Base-by-base conservation (phyloP, 2,888 invertebrate species). In the Icerya purchasi region DNA sequence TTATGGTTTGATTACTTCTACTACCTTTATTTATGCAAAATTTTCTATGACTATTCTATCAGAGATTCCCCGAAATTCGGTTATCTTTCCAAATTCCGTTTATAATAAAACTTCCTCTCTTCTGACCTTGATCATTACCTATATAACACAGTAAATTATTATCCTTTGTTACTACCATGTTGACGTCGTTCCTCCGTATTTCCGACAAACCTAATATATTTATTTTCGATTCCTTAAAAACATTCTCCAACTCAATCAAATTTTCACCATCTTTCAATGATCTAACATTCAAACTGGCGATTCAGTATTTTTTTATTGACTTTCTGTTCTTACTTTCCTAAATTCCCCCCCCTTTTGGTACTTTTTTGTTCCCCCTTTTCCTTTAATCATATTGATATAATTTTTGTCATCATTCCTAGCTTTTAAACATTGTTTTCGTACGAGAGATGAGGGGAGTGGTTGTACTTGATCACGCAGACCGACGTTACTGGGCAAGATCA, bases 221-320 rank as follows among this genome's bases (percentile, higher is more conserved):
- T 72, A 75, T 75, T 61, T n/a, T 76, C 2, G 36, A 72, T 72
- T 61, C 72, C 72, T 71, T 61, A 70, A 72, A 60, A 72, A 49
- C 36, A 20, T 14, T 2, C 49, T 56, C 56, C 5, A 56, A 49
- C 20, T 56, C 56, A 5, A 3, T 3, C 1, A 49, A 49, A 20
- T 49, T 56, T 20, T 36, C 56, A n/a, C 20, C 21, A 36, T 18
- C 19, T 19, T 56, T 56, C 3, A 56, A 1, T 1, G 56, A 49
- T 19, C 49, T n/a, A 1, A 56, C 56, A 56, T 56, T 56, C 1
- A 56, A 20, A 36, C 56, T 56, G 1, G 20, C 56, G 3, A 56
- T 5, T 19, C 36, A 56, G n/a, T 19, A 20, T n/a, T 19, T 52
- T 52, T 52, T 19, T 52, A 10, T 10, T 20, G n/a, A 52, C 5